phyloP scores from a whole-genome alignment of 2,888 invertebrate genomes.

The Homarus gammarus region DNA sequence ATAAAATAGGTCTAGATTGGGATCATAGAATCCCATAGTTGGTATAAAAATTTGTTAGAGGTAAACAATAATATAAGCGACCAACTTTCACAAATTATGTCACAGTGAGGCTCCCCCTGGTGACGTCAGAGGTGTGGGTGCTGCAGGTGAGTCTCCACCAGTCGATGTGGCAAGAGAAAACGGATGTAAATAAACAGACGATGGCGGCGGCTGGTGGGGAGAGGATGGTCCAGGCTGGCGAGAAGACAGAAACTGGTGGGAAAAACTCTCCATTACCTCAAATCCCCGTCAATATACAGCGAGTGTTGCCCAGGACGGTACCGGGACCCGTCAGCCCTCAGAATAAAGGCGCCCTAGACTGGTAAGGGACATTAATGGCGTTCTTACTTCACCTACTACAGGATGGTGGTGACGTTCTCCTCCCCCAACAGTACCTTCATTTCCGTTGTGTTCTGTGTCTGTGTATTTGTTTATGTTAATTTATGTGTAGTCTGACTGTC shows the following conservation, averaged over 20 bases:
- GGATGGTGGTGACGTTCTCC: too few species aligned
- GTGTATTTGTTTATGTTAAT: background rate
- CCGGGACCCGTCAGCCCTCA: constrained; percentile 74
- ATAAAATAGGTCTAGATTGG: too few species aligned
- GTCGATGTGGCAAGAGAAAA: constrained; percentile 41
- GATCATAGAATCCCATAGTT: too few species aligned
- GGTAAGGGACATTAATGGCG: constrained; percentile 44
- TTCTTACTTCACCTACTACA: too few species aligned
- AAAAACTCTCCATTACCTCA: constrained; percentile 22
- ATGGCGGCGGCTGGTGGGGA: background rate
- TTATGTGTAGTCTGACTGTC: background rate
- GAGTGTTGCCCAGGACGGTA: constrained; percentile 69
- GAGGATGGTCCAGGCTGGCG: constrained; percentile 11
- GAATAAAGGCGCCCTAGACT: constrained; percentile 72
- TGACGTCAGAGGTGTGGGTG: too few species aligned
- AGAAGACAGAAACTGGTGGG: background rate
- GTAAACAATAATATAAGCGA: too few species aligned
- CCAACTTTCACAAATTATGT: too few species aligned
- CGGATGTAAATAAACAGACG: constrained; percentile 49
- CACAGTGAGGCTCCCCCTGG: too few species aligned
- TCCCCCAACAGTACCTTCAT: too few species aligned
- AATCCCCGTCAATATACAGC: constrained; percentile 64
- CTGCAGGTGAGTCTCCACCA: too few species aligned
- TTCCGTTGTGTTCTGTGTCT: too few species aligned
- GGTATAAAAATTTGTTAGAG: too few species aligned